Percentiles rank a stretch among this genome's conserved stretches.
Evolutionary conservation across 2,113 vertebrate species (phyloP).

Genomic region (Smithornis capensis): DNA sequence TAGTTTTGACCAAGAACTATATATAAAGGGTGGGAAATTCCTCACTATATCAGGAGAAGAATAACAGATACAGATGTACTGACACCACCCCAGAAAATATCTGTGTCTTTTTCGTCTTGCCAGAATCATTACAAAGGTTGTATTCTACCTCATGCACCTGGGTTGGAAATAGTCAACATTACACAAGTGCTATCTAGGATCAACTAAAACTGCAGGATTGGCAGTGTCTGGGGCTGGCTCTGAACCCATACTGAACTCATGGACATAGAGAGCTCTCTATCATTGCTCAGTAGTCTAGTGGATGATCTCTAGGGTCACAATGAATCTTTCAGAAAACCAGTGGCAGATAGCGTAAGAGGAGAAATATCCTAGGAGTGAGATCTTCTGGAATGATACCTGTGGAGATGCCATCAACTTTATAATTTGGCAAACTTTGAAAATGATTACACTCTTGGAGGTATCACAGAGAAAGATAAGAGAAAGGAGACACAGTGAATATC

Average conservation of each 20-base stretch:
- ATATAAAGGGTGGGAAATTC: neutral
- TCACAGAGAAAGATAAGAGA: neutral
- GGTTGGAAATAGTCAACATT: neutral
- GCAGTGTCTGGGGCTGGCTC: rapidly evolving
- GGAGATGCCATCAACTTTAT: neutral
- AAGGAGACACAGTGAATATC: neutral
- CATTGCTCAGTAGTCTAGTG: neutral
- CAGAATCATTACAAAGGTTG: neutral
- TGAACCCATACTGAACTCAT: neutral
- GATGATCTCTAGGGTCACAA: neutral
- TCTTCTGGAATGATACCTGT: neutral
- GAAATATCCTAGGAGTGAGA: neutral
- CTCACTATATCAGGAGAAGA: neutral
- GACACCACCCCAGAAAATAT: neutral
- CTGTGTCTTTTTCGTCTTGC: neutral
- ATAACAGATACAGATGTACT: neutral
- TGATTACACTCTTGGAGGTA: neutral
- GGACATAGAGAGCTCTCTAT: neutral
- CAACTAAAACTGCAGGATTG: neutral
- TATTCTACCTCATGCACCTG: neutral
- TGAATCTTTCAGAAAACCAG: neutral
- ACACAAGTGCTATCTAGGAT: neutral
- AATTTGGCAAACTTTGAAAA: neutral
- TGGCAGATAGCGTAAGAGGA: neutral
- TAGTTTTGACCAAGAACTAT: neutral